Base-by-base conservation (phyloP, 2,113 vertebrate genomes). In the Phyllostomus hastatus region DNA sequence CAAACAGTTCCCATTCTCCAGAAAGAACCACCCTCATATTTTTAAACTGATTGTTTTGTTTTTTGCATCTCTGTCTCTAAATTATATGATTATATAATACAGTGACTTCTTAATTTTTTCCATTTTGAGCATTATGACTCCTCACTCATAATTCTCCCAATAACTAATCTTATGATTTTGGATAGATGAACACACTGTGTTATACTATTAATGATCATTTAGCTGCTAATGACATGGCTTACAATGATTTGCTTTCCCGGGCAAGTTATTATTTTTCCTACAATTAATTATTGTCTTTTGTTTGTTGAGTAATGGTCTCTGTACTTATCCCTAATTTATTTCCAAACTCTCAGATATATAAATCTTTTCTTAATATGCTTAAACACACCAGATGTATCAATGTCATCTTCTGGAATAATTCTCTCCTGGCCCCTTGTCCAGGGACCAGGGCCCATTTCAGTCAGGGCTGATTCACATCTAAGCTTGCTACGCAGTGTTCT, bases 261-360 rank as follows among this genome's bases (percentile, higher is more conserved):
- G 70, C 28, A 57, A 76, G 83, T 88, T 85, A 80, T 48, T 84
- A 59, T 82, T 88, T 87, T 95, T 76, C 83, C 81, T 86, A 20
- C 38, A n/a, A 52, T 57, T 84, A 87, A 70, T 91, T 87, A 84
- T 82, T 69, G 33, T 84, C 64, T 97, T 91, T 61, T 69, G 59
- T 90, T 93, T 59, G 43, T 66, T 95, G 72, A 95, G 66, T 88
- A 61, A 59, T 52, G 35, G 33, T 52, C 75, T 89, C 73, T 64
- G 31, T 59, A 67, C 48, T 79, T 91, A 88, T 50, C 20, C 22
- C n/a, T 54, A 61, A 54, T 50, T 79, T 88, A 43, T 67, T 84
- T 48, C 50, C 72, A 80, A 73, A 80, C 83, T 73, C 69, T 73
- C 72, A 72, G 52, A 78, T 41, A 26, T 73, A 48, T 35, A 66